These are phyloP conservation scores for Dromiciops gliroides DNA, from an alignment of 2,113 vertebrate genomes.

Conservation along the genomic window DNA sequence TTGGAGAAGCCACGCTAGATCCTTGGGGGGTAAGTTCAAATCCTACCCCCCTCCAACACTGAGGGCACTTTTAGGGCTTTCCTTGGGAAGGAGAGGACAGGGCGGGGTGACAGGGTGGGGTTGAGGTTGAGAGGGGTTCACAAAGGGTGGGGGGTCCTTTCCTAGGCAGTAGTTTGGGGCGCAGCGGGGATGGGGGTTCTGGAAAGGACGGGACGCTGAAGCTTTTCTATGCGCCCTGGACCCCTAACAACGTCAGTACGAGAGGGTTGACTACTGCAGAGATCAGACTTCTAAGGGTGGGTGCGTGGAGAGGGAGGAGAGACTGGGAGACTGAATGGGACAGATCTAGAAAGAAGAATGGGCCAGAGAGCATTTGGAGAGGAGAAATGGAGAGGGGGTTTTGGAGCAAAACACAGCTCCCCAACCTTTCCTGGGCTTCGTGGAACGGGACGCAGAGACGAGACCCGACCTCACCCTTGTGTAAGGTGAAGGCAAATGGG, in stretches of 20 bases:
- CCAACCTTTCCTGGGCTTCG: not conserved
- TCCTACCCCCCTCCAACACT: not conserved
- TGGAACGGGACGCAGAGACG: not conserved
- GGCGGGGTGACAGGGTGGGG: not conserved
- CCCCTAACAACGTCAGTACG: not conserved
- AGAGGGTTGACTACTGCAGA: not conserved
- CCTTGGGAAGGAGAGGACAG: not conserved
- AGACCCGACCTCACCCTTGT: not conserved
- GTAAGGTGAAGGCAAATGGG: not conserved
- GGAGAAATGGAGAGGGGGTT: not conserved
- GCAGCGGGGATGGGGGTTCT: not conserved
- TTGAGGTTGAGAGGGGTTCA: not conserved
- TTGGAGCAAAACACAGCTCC: not conserved
- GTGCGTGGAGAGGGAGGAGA: not conserved
- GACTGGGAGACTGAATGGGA: not conserved
- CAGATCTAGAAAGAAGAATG: not conserved
- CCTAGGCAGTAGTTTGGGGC: not conserved
- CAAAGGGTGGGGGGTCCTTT: not conserved
- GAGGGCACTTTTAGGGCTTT: not conserved
- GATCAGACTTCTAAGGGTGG: not conserved
- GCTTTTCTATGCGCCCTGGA: not conserved
- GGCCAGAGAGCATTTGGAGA: not conserved
- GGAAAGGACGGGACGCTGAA: not conserved
- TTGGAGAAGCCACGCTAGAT: constrained; percentile 42
- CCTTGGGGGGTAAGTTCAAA: constrained; percentile 51